These are phyloP conservation scores for Drosophila obscura DNA, from an alignment of 1,140 invertebrate genomes.

Conservation along the genomic window DNA sequence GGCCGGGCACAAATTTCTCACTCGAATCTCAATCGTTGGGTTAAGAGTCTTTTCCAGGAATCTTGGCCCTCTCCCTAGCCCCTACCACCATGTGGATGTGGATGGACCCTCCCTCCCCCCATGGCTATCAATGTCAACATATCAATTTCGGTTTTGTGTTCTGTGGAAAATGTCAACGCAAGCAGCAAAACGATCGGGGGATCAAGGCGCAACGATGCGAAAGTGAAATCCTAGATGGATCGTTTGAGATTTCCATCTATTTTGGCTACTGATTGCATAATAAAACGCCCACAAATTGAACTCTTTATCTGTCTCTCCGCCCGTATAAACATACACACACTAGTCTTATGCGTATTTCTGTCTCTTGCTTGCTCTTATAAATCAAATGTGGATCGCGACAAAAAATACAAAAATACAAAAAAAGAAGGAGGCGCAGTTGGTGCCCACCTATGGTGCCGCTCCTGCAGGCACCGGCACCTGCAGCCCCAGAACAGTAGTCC, in stretches of 20 bases:
- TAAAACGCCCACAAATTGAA: slow-evolving; percentile 63
- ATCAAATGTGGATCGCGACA: slow-evolving; percentile 52
- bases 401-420: neutral
- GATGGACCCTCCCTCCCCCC: neutral
- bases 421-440: slow-evolving; percentile 29
- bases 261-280: slow-evolving; percentile 79
- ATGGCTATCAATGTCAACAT: slow-evolving; percentile 71
- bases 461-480: slow-evolving; percentile 42
- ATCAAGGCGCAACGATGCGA: slow-evolving; percentile 33
- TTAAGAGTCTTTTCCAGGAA: slow-evolving; percentile 17
- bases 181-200: slow-evolving; percentile 5
- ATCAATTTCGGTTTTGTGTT: slow-evolving; percentile 60
- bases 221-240: slow-evolving; percentile 64
- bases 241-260: slow-evolving; percentile 35
- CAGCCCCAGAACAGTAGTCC: slow-evolving; percentile 27
- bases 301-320: slow-evolving; percentile 4
- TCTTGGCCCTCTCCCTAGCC: neutral
- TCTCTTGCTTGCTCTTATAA: slow-evolving; percentile 48
- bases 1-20: too few relatives aligned
- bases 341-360: neutral
- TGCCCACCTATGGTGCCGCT: slow-evolving; percentile 57
- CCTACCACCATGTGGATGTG: too few relatives aligned
- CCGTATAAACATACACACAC: neutral
- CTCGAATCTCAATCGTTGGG: neutral
- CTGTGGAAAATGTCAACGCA: slow-evolving; percentile 55